phyloP scores from a whole-genome alignment of 2,888 invertebrate genomes.

The Trichopria drosophilae region DNA sequence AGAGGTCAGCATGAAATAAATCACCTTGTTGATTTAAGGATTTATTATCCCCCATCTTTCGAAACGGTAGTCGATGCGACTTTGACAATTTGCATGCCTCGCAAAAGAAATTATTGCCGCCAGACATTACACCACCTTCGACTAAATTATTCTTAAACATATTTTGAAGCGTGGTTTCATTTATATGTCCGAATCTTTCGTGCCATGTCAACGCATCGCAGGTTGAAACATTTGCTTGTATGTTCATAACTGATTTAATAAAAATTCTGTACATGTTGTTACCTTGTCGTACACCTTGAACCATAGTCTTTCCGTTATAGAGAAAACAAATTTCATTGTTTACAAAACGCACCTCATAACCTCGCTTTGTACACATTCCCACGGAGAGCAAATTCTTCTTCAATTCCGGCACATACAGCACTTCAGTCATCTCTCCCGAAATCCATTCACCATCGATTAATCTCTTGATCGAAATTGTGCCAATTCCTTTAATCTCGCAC shows the following conservation, averaged over 20 bases:
- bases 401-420: slow-evolving; percentile 22
- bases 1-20: slow-evolving; percentile 18
- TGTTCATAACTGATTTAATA: background rate
- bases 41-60: background rate
- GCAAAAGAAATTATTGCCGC: slow-evolving; percentile 10
- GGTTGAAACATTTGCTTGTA: background rate
- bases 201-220: slow-evolving; percentile 8
- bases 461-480: slow-evolving; percentile 14
- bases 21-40: slow-evolving; percentile 19
- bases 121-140: slow-evolving; percentile 6
- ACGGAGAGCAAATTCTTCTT: slow-evolving; percentile 26
- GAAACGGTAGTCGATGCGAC: slow-evolving; percentile 18
- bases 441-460: slow-evolving; percentile 9
- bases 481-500: slow-evolving; percentile 8
- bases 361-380: slow-evolving; percentile 5
- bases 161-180: no score
- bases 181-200: no score
- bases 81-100: slow-evolving; percentile 21
- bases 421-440: slow-evolving; percentile 17
- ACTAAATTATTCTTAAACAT: slow-evolving; percentile 1
- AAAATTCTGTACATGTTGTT: slow-evolving; percentile 8
- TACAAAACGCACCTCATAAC: slow-evolving; percentile 7
- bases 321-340: slow-evolving; percentile 4
- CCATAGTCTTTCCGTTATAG: background rate
- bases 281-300: slow-evolving; percentile 6